Base-by-base conservation (phyloP, 2,797 vertebrate species). In the Cossypha polioptera region DNA sequence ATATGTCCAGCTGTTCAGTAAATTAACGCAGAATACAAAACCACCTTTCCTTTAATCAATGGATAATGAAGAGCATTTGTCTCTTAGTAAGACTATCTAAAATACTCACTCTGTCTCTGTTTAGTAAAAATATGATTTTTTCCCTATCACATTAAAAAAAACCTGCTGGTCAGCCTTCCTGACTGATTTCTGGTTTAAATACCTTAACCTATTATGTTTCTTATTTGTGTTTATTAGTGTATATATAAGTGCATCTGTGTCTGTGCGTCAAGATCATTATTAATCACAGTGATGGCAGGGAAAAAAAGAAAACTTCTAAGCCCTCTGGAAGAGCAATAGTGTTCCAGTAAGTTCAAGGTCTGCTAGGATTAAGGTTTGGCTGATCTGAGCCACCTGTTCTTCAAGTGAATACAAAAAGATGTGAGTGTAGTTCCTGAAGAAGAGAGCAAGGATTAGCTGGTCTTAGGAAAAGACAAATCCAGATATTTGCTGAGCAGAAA, bases 31-130 rank as follows among this genome's bases (percentile, higher is more conserved):
- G 95, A 95, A 96, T 88, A 97, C 92, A 93, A 97, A 97, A 96
- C 58, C 50, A 78, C 85, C 93, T 96, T 95, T 91, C 95, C 97
- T 98, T 98, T 98, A 98, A 98, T 98, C 98, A 98, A 88, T 94
- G 94, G 92, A 85, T 96, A 97, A 97, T 97, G 94, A 97, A 97
- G 95, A 97, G 96, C 94, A 96, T 96, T 96, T 91, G 84, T 97
- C 96, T 95, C 92, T 91, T 91, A 93, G 74, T 66, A 81, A 83
- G 86, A 28, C 71, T 95, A 88, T 36, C 72, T 48, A 55, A 87
- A 93, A 94, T 81, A 81, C 35, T 86, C 66, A 71, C 75, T 91
- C 78, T 71, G 68, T 68, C 69, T 94, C 86, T 86, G 43, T 82
- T 85, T 43, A 94, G 81, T 80, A 66, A 96, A 95, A 97, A 93